A percentile compares a stretch with the other conserved stretches of the same genome.
Evolutionary conservation across 1,140 invertebrate species (phyloP).

Genomic region (Drosophila arizonae): DNA sequence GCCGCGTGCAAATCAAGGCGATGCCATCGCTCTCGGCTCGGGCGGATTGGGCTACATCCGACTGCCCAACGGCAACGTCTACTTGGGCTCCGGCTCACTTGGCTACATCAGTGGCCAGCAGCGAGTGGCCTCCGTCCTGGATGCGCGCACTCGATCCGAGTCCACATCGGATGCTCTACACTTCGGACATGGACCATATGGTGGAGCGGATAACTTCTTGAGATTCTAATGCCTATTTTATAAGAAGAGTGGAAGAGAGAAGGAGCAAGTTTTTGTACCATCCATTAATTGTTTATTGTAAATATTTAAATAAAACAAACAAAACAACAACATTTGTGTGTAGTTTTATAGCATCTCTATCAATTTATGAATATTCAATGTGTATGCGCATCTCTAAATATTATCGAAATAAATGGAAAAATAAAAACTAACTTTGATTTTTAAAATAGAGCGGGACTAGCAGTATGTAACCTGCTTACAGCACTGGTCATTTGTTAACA

Average conservation of each 20-base stretch:
- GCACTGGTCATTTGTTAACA: background rate
- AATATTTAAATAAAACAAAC: conserved; percentile 59
- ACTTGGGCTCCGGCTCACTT: conserved; percentile 77
- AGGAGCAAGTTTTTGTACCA: conserved; percentile 47
- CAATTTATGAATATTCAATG: conserved; percentile 24
- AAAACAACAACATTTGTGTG: conserved; percentile 29
- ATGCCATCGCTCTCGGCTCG: conserved; percentile 77
- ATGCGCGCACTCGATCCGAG: conserved; percentile 73
- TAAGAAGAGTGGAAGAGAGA: background rate
- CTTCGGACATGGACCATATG: conserved; percentile 74
- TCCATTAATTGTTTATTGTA: conserved; percentile 55
- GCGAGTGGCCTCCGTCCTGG: conserved; percentile 53
- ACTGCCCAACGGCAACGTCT: conserved; percentile 73
- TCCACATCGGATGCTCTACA: conserved; percentile 69
- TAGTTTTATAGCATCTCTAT: conserved; percentile 52
- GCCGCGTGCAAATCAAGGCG: conserved; percentile 44
- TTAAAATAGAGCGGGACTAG: background rate
- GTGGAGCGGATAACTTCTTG: conserved; percentile 64
- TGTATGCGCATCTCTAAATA: conserved; percentile 42
- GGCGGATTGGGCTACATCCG: conserved; percentile 77
- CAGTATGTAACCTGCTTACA: background rate
- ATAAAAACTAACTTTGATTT: background rate
- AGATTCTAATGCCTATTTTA: conserved; percentile 53
- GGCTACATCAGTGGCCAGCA: conserved; percentile 78
- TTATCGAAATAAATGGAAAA: conserved; percentile 51